Evolutionary conservation across 2,113 vertebrate species (phyloP).

Genomic region (Okapia johnstoni): DNA sequence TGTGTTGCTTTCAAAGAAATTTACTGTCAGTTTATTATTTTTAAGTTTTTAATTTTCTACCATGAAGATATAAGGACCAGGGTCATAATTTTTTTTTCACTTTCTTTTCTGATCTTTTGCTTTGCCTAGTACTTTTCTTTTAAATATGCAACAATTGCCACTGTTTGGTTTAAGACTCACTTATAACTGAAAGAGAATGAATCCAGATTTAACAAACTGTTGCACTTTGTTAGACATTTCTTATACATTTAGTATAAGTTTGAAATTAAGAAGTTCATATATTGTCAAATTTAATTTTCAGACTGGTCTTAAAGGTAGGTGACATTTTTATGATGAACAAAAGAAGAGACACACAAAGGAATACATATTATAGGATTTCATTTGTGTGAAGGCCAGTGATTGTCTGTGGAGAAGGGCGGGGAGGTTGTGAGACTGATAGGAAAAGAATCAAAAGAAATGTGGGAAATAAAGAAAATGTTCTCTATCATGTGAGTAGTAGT

Average conservation of each 20-base stretch:
- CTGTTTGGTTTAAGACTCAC: background rate
- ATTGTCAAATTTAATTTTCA: background rate
- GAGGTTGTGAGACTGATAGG: fast-evolving
- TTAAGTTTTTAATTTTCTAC: background rate
- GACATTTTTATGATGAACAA: background rate
- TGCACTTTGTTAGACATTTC: background rate
- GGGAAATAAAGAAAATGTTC: background rate
- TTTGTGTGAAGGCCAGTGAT: background rate
- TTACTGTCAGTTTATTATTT: background rate
- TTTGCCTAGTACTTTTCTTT: background rate
- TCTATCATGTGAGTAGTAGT: background rate
- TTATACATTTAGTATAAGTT: background rate
- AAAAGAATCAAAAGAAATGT: background rate
- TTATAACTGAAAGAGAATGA: background rate
- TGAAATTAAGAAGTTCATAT: background rate
- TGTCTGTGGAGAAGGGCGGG: fast-evolving
- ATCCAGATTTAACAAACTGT: background rate
- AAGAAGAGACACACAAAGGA: background rate
- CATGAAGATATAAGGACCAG: background rate
- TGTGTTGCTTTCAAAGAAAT: background rate
- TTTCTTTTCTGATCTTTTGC: background rate
- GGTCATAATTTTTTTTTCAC: background rate
- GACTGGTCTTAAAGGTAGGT: background rate
- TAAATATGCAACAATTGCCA: background rate
- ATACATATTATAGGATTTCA: background rate